Base-by-base conservation (phyloP, 2,113 vertebrate species). In the Aythya baeri region DNA sequence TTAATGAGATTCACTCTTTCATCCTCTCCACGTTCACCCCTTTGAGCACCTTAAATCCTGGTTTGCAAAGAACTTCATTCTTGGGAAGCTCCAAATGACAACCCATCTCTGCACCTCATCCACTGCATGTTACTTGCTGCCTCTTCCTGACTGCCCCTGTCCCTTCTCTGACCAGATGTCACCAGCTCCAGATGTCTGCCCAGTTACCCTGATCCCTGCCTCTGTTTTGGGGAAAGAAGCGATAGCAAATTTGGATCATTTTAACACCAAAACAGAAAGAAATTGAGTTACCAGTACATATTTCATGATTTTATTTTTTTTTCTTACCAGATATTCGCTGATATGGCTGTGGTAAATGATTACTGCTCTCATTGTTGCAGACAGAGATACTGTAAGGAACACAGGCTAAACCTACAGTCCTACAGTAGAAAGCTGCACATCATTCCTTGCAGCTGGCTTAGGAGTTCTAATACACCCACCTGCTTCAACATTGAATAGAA, bases 331-430 rank as follows among this genome's bases (percentile, higher is more conserved):
- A 82, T 25, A 32, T 75, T 79, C 78, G 78, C 38, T 78, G 87
- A 78, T 32, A 71, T 26, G 43, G 16, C 46, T 93, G 57, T 67
- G 46, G 91, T 36, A 11, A 34, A 72, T 86, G 81, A 92, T 86
- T 91, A 84, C 65, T 34, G 21, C 54, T 59, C 85, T 82, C 62
- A 31, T 61, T 94, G 87, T 50, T 83, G 7, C 54, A 88, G 83
- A 77, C 54, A 85, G 82, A 91, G 44, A 92, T 88, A 73, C 32
- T 27, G 50, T n/a, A 72, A 81, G 85, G 88, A 94, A 94, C 73
- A 58, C 18, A 86, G 21, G 36, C 27, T 73, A 83, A 83, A 41
- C 13, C 31, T 58, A 17, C 65, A 46, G 41, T 17, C 17, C 36
- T 58, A 14, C 66, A 49, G 32, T 16, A 41, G 62, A 82, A 82